Evolutionary conservation across 2,888 invertebrate genomes (phyloP), one percentile per base, ranked within the genome.

Genomic region (Acrocera orbiculus): DNA sequence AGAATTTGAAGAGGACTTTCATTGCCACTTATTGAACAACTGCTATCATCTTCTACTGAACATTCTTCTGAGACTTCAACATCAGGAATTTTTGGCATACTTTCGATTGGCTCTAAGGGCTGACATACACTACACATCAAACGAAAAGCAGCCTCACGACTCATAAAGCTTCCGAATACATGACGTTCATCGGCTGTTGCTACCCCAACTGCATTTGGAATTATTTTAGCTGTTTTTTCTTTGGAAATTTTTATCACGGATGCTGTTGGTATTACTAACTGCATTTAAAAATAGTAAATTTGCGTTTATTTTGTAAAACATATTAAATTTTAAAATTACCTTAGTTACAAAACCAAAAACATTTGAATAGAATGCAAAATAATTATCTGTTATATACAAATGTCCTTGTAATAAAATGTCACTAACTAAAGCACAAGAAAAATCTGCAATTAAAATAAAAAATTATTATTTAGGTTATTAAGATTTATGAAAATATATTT

Each of bases 301-400:
- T 19, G 16, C 9, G 16, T 4, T 23, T 10, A 14, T 10, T 22
- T 15, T 10, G 16, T 31, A 9, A 4, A n/a, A 25, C n/a, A 11
- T 10, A 2, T 7, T 29, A 11, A 11, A 9, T 16, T 16, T 14
- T 10, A 16, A 27, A 48, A 65, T 67, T 62, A 86, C 85, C 74
- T 85, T 85, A 51, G 89, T 86, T 44, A 89, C 83, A 62, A 87
- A 85, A 51, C 90, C 90, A 58, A 90, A 87, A 38, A 93, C 89
- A 60, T 90, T 90, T 42, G 92, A 90, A 62, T 92, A 87, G 67
- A 92, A 92, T 47, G 89, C 90, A 64, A 92, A 87, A 65, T 87
- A 87, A 58, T 89, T 86, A 54, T 82, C 79, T 42, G 90, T 89
- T 54, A 92, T 86, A 65, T 90, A 92, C 46, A 93, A 70, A 56